Conservation (phyloP, 2,888 invertebrate genomes). For the Brachycybe producta region DNA sequence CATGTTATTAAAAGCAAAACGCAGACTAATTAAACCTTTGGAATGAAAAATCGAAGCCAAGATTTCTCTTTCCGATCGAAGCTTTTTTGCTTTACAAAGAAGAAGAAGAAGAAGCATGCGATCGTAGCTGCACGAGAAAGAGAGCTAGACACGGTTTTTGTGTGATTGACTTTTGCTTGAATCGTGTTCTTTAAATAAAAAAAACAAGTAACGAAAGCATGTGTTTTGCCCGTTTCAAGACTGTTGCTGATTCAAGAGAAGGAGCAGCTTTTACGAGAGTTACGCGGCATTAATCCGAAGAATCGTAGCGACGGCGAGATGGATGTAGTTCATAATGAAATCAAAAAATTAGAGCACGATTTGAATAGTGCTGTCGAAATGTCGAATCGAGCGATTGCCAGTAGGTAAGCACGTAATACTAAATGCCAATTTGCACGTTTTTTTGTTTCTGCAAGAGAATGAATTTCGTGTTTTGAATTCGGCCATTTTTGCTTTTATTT, state of each 20-base stretch:
- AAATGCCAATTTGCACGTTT: not conserved
- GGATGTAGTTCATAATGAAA: constrained; percentile 68
- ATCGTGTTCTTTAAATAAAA: not conserved
- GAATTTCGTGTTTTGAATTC: not conserved
- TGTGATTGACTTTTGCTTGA: not conserved
- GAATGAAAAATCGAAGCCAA: no score
- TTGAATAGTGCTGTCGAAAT: constrained; percentile 80
- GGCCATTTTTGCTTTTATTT: not conserved
- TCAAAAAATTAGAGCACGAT: constrained; percentile 76
- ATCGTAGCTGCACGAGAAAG: no score
- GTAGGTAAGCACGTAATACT: constrained; percentile 42
- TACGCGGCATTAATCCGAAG: constrained; percentile 48
- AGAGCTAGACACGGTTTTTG: not conserved
- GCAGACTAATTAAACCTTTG: no score
- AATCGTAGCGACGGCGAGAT: constrained; percentile 75
- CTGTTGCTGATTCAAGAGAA: constrained; percentile 87
- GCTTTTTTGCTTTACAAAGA: no score
- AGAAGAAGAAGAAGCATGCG: no score
- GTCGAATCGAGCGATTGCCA: constrained; percentile 84
- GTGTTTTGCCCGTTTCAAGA: no score
- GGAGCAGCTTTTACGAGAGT: constrained; percentile 77
- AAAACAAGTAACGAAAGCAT: no score
- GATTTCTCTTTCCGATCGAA: no score
- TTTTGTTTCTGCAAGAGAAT: not conserved
- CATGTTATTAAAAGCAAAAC: no score